Base-by-base conservation (phyloP, 2,888 invertebrate species). In the Trichopoda pennipes region DNA sequence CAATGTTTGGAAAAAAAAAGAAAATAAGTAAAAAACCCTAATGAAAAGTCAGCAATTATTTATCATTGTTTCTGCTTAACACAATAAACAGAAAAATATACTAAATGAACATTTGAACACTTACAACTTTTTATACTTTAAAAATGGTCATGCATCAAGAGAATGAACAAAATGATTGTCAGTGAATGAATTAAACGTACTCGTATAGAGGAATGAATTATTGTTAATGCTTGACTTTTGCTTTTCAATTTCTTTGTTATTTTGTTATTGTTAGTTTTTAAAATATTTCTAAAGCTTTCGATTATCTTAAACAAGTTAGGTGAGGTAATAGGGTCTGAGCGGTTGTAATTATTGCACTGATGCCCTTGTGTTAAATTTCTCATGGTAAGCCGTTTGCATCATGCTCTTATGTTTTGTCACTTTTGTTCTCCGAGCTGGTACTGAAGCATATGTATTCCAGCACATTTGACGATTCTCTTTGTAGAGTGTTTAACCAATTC, bases 1-100 rank as follows among this genome's bases (percentile, higher is more conserved):
- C 84, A 78, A 76, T 80, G 63, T 58, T 60, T 21, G 9, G 63
- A 74, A 64, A 56, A 3, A 63, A 44, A 23, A 14, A 44, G 53
- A 70, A 69, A 56, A 3, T 58, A 35, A 23, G 6, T 35, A 60
- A 60, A 58, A 61, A 61, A 53, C 14, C 17, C 19, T 2, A 38
- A 73, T 47, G 32, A 60, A 76, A 61, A 49, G 56, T 70, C 42
- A 60, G 60, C 53, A 66, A 23, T 44, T 44, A 61, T 61, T 55
- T 47, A 47, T 8, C 12, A 60, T 32, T 64, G n/a, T 49, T 61
- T 78, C 6, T 17, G 28, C 10, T 49, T 17, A 17, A 49, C 47
- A n/a, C 3, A 47, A 66, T 47, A 55, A 23, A 42, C 21, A 16
- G 42, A 55, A 73, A 64, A 64, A 51, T 21, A 19, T 49, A 49